phyloP scores from a whole-genome alignment of 2,797 vertebrate genomes.

The Phataginus tetradactyla region DNA sequence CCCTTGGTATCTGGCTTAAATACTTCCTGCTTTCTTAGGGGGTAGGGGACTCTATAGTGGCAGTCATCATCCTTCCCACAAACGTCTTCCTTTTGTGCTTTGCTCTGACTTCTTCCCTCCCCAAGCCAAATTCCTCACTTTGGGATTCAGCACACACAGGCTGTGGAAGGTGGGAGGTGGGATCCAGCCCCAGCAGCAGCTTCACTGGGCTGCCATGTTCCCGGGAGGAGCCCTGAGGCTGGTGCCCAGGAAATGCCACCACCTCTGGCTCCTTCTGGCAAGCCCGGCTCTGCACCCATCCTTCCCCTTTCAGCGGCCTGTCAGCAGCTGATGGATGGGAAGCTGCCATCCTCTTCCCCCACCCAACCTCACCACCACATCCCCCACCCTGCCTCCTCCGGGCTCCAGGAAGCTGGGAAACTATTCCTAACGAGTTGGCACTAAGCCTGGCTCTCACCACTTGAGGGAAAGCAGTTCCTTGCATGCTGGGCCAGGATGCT shows the following conservation, averaged over 20 bases:
- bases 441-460: neutral
- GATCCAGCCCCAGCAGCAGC: neutral
- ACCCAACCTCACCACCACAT: fast-evolving
- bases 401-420: conserved; percentile 29
- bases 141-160: neutral
- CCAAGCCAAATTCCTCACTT: neutral
- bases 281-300: conserved; percentile 22
- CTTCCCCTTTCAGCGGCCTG: conserved; percentile 76
- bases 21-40: neutral
- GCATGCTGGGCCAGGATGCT: neutral
- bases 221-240: conserved; percentile 18
- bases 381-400: neutral
- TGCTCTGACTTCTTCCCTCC: neutral
- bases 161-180: neutral
- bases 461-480: neutral
- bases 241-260: conserved; percentile 37
- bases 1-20: neutral
- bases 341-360: conserved; percentile 12
- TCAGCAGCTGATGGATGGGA: conserved; percentile 63
- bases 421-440: conserved; percentile 5
- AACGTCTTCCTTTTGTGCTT: neutral
- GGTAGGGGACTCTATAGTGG: neutral
- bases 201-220: neutral
- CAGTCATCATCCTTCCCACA: neutral
- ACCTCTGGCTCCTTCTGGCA: neutral